phyloP scores from a whole-genome alignment of 1,140 invertebrate genomes.

The Galleria mellonella region DNA sequence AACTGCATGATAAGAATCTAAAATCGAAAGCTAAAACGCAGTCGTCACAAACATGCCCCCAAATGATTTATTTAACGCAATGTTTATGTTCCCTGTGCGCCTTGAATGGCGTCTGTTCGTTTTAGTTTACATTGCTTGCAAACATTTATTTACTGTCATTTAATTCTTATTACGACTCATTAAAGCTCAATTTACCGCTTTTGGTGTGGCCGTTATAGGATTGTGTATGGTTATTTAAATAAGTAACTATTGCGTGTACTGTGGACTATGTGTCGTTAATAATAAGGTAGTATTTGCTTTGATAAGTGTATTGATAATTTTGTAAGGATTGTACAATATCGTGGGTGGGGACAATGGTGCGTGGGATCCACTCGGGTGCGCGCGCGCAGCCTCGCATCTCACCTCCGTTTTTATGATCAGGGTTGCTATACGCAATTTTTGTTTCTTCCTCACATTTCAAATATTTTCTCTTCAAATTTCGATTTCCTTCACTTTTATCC shows the following conservation, averaged over 20 bases:
- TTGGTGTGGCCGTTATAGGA: conserved; percentile 2
- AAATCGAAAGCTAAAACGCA: conserved; percentile 37
- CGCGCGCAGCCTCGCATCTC: conserved; percentile 23
- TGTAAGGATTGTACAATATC: conserved; percentile 8
- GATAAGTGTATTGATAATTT: not conserved
- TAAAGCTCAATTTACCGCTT: conserved; percentile 11
- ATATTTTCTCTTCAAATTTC: too few relatives aligned
- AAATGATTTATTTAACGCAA: conserved; percentile 57
- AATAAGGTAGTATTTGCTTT: conserved; percentile 8
- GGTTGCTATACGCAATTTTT: too few relatives aligned
- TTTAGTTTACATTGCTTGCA: conserved; percentile 34
- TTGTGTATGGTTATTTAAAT: conserved; percentile 14
- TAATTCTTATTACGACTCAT: not conserved
- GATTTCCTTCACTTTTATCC: too few relatives aligned
- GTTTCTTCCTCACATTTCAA: too few relatives aligned
- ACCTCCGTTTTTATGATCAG: conserved; percentile 30
- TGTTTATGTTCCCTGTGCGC: conserved; percentile 45
- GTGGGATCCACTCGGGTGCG: conserved; percentile 38
- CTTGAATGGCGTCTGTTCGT: conserved; percentile 33
- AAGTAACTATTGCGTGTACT: conserved; percentile 6
- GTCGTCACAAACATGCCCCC: conserved; percentile 36
- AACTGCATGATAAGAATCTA: conserved; percentile 16
- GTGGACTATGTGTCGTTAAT: not conserved
- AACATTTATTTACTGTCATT: conserved; percentile 1
- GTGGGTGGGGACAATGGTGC: conserved; percentile 31